Percentiles rank a stretch among this genome's conserved stretches.
Evolutionary conservation across 2,113 vertebrate genomes (phyloP).

Genomic region (Actenoides lindsayi): DNA sequence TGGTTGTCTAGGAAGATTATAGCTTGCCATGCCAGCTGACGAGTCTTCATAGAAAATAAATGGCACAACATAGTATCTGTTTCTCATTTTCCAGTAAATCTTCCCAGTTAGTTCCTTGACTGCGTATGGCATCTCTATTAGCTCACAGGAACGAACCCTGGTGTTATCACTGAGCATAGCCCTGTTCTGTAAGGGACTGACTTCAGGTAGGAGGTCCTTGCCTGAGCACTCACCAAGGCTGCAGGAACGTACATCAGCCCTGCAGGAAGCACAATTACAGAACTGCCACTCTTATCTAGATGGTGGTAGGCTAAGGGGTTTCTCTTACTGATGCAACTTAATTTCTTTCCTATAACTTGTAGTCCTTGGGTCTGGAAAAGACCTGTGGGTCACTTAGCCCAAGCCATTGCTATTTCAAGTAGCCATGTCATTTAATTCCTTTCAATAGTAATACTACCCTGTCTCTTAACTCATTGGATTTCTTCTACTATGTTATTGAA

Average conservation of each 20-base stretch:
- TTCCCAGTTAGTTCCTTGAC: neutral
- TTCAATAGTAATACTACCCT: neutral
- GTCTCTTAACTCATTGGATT: neutral
- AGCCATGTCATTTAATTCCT: neutral
- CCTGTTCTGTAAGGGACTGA: neutral
- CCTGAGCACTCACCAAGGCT: neutral
- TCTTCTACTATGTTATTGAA: neutral
- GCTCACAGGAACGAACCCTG: neutral
- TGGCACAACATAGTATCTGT: neutral
- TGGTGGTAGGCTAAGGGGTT: neutral
- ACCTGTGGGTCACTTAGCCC: neutral
- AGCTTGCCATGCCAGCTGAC: neutral
- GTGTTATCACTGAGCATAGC: neutral
- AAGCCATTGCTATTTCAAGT: neutral
- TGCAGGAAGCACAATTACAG: neutral
- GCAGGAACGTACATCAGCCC: neutral
- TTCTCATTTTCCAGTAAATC: neutral
- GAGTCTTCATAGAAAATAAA: neutral
- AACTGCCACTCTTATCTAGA: neutral
- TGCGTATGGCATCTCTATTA: neutral
- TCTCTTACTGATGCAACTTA: neutral
- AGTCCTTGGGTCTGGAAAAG: neutral
- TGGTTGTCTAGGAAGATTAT: constrained; percentile 51
- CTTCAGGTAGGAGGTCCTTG: neutral
- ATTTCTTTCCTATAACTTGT: neutral